Evolutionary conservation across 1,140 invertebrate genomes (phyloP).

Genomic region (Hylaeus anthracinus): DNA sequence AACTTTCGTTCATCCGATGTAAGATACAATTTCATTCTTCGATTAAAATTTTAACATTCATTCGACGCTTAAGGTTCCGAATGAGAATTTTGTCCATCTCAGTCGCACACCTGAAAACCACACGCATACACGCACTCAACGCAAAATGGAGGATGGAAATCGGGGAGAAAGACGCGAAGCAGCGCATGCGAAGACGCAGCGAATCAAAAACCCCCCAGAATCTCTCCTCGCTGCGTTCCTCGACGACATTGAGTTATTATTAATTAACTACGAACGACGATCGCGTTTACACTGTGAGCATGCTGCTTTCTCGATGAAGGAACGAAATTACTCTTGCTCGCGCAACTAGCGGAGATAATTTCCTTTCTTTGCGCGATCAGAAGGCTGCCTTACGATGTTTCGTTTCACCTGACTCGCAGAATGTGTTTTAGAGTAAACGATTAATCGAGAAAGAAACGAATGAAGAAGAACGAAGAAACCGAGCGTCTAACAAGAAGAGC

Average conservation of each 20-base stretch:
- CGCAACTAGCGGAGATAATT: too few species aligned
- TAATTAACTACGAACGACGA: background rate
- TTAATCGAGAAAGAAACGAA: background rate
- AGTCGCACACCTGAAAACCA: background rate
- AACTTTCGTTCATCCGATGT: too few species aligned
- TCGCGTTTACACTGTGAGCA: too few species aligned
- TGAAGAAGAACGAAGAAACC: background rate
- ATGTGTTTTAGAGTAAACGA: background rate
- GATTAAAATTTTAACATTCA: too few species aligned
- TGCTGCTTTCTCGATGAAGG: too few species aligned
- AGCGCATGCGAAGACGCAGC: slow-evolving; percentile 5
- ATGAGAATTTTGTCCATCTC: too few species aligned
- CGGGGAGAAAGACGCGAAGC: background rate
- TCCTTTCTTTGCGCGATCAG: too few species aligned
- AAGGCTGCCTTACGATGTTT: too few species aligned
- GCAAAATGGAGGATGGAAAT: background rate
- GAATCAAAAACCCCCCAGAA: background rate
- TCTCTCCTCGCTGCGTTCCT: background rate
- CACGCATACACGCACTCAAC: background rate
- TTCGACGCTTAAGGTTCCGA: too few species aligned
- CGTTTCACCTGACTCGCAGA: background rate
- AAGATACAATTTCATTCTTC: too few species aligned
- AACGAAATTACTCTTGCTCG: too few species aligned
- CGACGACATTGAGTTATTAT: background rate
- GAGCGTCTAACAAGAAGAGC: background rate